Percentiles rank a stretch among this genome's conserved stretches.
Evolutionary conservation across 2,113 vertebrate genomes (phyloP).

Genomic region (Bubo scandiacus): DNA sequence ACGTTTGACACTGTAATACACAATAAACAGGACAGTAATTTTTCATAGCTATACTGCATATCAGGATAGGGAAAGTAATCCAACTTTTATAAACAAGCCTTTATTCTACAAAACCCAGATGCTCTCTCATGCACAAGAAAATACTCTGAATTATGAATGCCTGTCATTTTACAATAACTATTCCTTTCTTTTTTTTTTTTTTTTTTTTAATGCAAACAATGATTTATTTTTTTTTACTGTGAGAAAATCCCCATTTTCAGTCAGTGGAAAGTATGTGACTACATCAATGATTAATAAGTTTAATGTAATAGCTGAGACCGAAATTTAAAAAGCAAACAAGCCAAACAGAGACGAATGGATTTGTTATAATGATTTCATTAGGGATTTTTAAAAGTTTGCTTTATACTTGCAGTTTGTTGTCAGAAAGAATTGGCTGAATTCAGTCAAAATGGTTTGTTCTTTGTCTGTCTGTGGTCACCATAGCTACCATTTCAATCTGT

Average conservation of each 20-base stretch:
- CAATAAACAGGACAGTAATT: background rate
- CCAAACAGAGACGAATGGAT: background rate
- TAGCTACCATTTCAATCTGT: slow-evolving; percentile 70
- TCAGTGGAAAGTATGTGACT: background rate
- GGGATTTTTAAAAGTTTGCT: slow-evolving; percentile 55
- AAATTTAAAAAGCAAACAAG: slow-evolving; percentile 40
- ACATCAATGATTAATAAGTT: slow-evolving; percentile 27
- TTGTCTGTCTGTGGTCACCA: slow-evolving; percentile 66
- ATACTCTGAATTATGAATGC: slow-evolving; percentile 1
- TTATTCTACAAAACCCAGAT: slow-evolving; percentile 19
- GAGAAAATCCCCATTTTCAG: background rate
- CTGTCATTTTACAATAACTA: slow-evolving; percentile 7
- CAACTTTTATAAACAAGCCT: slow-evolving; percentile 44
- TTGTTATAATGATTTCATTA: slow-evolving; percentile 36
- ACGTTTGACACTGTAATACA: background rate
- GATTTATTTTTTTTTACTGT: background rate
- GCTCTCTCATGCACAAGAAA: background rate
- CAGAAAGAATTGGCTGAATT: slow-evolving; percentile 47
- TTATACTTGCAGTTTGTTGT: slow-evolving; percentile 55
- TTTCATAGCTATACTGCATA: background rate
- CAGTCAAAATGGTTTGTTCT: slow-evolving; percentile 63
- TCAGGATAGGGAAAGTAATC: background rate
- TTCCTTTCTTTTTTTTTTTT: background rate
- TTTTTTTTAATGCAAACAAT: background rate
- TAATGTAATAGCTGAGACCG: slow-evolving; percentile 8